Evolutionary conservation across 2,888 invertebrate genomes (phyloP).

Genomic region (Rhodophaea formosa): DNA sequence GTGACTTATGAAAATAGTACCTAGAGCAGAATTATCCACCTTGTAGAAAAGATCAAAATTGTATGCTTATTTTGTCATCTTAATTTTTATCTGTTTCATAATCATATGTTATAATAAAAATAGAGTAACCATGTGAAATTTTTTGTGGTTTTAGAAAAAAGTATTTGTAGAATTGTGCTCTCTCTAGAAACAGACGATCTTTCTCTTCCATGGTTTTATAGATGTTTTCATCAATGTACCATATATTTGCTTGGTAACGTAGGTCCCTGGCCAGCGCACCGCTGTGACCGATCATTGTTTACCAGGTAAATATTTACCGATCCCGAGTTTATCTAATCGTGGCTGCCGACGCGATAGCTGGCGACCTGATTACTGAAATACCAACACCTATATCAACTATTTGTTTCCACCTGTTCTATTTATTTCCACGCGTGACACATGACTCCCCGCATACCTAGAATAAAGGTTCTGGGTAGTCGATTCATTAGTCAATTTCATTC

Average conservation of each 20-base stretch:
- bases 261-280: neutral
- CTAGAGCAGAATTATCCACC: too few species aligned
- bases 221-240: neutral
- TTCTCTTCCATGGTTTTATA: neutral
- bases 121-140: too few species aligned
- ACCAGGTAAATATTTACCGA: constrained; percentile 68
- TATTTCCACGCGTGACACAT: constrained; percentile 35
- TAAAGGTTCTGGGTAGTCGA: neutral
- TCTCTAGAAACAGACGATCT: neutral
- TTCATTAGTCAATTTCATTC: constrained; percentile 18
- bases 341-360: constrained; percentile 69
- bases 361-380: constrained; percentile 76
- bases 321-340: constrained; percentile 68
- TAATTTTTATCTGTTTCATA: too few species aligned
- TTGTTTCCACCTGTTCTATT: constrained; percentile 66
- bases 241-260: neutral
- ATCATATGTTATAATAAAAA: too few species aligned
- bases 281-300: constrained; percentile 58
- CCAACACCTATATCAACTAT: constrained; percentile 54
- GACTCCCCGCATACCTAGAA: neutral
- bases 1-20: too few species aligned
- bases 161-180: too few species aligned
- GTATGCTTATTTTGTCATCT: too few species aligned
- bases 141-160: too few species aligned
- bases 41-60: too few species aligned